Base-by-base conservation (phyloP, 2,113 vertebrate genomes). In the Phoxinus phoxinus region DNA sequence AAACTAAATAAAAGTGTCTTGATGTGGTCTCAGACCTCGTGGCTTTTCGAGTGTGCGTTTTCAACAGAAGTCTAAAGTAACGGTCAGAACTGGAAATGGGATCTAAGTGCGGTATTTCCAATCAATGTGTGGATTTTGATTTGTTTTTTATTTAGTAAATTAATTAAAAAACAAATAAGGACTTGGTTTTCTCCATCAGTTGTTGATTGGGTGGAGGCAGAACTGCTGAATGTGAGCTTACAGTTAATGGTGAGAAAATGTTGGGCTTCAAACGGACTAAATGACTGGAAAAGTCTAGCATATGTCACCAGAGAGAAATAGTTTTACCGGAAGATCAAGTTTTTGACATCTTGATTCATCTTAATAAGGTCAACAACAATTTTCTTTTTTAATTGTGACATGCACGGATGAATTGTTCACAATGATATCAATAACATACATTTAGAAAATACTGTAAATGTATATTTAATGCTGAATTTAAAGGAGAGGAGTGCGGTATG, bases 401-500 rank as follows among this genome's bases (percentile, higher is more conserved):
- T 67, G 15, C 63, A 35, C 3, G 1, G 56, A 19, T 56, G 35
- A 30, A 23, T 21, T 72, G 48, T 73, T 73, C 75, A 79, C 48
- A 71, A 41, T 41, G n/a, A 25, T 12, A n/a, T n/a, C 4, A 73
- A 44, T 44, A 44, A 25, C 23, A 44, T 41, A 21, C 37, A 58
- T 46, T 63, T 44, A 76, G 35, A 46, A 72, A 3, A 44, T 7
- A 41, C 10, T 35, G 35, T 23, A 35, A 11, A 71, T 23, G 21
- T 4, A 41, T 35, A 41, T 71, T 71, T 37, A 19, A 71, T 37
- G 67, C 32, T 30, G 10, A 71, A 17, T 71, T 37, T 35, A 71
- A 37, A 69, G 7, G 21, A 25, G 76, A 46, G 58, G 17, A 75
- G n/a, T 30, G 10, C 13, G 69, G 89, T 89, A 93, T 88, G 90